Base-by-base conservation (phyloP, 2,888 invertebrate species). In the Morpho helenor region DNA sequence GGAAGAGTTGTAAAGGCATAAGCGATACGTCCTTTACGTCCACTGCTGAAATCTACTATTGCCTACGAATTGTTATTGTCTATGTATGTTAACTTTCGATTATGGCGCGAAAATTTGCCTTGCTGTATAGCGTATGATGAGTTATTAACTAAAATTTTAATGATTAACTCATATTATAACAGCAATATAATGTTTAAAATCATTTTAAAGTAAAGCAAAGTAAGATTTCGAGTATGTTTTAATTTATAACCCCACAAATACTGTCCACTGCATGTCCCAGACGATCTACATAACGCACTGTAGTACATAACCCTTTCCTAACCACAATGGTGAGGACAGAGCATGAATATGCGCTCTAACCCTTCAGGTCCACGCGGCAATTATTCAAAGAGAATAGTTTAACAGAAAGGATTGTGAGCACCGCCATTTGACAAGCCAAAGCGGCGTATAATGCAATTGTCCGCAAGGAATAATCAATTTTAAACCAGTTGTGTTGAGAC, bases 351-450 rank as follows among this genome's bases (percentile, higher is more conserved):
- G 78, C 84, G 81, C 75, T 84, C 81, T 81, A 82, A 89, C 89
- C 89, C 89, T 89, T 89, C 90, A 86, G 79, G 87, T 88, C 89
- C 91, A 87, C 75, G 84, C 90, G 85, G 87, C 91, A 91, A 91
- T 91, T 91, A 91, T 91, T 91, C 91, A 91, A 89, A 91, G 83
- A 90, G 91, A 90, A 90, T 90, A 89, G 90, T 89, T 89, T 88
- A 90, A 84, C 87, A 88, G 90, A 90, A 90, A 90, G 90, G 90
- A 90, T 88, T 90, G 85, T 84, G 79, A 84, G 85, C 78, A 81
- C 79, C 77, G 67, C 58, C 53, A 52, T 10, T 41, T 52, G 41
- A 54, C 59, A 64, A 16, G 47, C 60, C 62, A 64, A 69, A 79
- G 75, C 43, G 65, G 2, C 65, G 6, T 62, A 76, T 67, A 59